Percentiles rank a stretch among this genome's conserved stretches.
These are phyloP conservation scores for Sesamia nonagrioides DNA, from an alignment of 1,140 invertebrate species.

Conservation along the genomic window DNA sequence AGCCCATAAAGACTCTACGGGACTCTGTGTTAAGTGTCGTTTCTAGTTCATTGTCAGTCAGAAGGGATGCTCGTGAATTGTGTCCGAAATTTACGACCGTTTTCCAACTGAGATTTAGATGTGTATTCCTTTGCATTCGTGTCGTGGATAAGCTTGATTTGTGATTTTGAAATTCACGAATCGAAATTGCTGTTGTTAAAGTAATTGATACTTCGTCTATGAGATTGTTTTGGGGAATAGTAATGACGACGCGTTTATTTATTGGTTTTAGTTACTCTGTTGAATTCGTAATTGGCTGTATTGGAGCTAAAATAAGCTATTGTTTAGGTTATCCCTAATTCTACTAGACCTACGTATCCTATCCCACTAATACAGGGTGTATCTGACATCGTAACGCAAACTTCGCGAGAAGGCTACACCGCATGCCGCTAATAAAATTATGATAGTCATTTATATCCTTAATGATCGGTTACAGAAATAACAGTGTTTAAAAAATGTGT, in stretches of 20 bases:
- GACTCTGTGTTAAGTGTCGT: slow-evolving; percentile 23
- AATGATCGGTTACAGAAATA: too few species aligned
- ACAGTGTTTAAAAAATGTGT: too few species aligned
- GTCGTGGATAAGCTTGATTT: slow-evolving; percentile 41
- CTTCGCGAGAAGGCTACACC: too few species aligned
- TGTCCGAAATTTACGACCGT: slow-evolving; percentile 43
- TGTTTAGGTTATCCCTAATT: not conserved
- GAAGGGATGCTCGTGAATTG: slow-evolving; percentile 34
- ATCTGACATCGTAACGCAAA: too few species aligned
- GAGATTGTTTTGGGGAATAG: slow-evolving; percentile 17
- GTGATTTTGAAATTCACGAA: slow-evolving; percentile 35
- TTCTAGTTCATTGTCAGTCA: slow-evolving; percentile 45
- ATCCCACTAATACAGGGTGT: too few species aligned
- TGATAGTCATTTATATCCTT: too few species aligned
- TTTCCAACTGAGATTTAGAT: slow-evolving; percentile 45
- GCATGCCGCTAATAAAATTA: too few species aligned
- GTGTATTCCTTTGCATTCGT: slow-evolving; percentile 43
- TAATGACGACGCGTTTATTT: slow-evolving; percentile 26
- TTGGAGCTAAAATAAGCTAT: not conserved
- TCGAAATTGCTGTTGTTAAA: slow-evolving; percentile 12
- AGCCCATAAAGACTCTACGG: slow-evolving; percentile 19
- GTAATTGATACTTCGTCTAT: not conserved
- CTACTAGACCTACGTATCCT: too few species aligned
- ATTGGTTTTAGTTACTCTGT: not conserved
- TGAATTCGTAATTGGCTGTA: not conserved